Percentiles rank a stretch among this genome's conserved stretches.
Conservation (phyloP, 2,113 vertebrate genomes). For the Amblyornis subalaris region DNA sequence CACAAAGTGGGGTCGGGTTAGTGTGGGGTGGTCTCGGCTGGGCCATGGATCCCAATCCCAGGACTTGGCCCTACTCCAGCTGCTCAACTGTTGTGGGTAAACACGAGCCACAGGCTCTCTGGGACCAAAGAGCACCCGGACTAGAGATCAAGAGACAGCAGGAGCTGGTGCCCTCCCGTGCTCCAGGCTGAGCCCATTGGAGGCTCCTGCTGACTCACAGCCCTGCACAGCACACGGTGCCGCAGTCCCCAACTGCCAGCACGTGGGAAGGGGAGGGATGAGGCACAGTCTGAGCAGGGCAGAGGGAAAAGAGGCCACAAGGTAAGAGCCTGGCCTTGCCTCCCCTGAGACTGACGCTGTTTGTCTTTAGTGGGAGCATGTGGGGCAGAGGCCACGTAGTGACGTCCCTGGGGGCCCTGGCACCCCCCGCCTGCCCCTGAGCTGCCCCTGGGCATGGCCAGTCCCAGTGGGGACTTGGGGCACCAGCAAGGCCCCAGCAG, state of each 20-base stretch:
- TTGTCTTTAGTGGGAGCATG: not conserved
- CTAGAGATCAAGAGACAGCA: not conserved
- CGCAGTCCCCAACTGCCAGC: not conserved
- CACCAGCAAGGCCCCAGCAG: not conserved
- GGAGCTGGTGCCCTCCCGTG: not conserved
- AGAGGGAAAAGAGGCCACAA: not conserved
- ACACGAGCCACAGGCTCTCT: not conserved
- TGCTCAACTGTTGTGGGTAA: not conserved
- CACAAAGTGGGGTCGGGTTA: not conserved
- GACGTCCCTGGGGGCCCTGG: not conserved
- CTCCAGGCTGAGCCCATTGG: not conserved
- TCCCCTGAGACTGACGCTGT: not conserved
- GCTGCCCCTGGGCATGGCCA: not conserved
- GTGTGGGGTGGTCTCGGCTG: fast-evolving
- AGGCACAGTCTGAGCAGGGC: not conserved
- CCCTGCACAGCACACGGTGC: not conserved
- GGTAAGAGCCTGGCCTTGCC: not conserved
- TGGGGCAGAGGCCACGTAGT: not conserved
- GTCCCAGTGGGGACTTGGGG: not conserved
- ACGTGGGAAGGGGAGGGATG: not conserved
- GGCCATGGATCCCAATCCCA: fast-evolving
- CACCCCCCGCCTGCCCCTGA: fast-evolving
- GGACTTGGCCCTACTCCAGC: not conserved
- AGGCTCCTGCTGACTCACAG: not conserved
- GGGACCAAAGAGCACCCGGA: not conserved